Evolutionary conservation across 2,888 invertebrate species (phyloP).

Genomic region (Noctua janthe): DNA sequence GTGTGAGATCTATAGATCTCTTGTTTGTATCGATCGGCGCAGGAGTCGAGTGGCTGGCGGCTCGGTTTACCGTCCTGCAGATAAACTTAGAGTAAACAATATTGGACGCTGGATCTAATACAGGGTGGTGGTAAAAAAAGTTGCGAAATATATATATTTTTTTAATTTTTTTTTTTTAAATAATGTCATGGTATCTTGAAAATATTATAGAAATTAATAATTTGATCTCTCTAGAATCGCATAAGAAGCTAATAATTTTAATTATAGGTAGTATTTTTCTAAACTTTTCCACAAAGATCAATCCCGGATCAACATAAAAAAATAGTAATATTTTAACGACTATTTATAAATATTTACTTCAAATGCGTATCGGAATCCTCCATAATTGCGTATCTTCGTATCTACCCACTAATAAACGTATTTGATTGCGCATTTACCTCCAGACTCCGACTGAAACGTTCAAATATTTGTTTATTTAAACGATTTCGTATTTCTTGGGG

Average conservation of each 20-base stretch:
- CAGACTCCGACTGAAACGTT: slow-evolving; percentile 41
- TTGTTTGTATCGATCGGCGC: slow-evolving; percentile 72
- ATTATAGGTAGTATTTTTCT: not conserved
- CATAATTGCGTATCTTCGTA: slow-evolving; percentile 49
- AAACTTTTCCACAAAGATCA: not conserved
- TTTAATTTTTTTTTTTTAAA: not conserved
- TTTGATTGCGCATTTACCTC: slow-evolving; percentile 58
- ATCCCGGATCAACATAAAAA: slow-evolving; percentile 5
- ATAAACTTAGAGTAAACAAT: slow-evolving; percentile 70
- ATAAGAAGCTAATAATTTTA: not conserved
- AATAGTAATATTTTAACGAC: slow-evolving; percentile 4
- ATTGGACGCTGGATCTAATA: slow-evolving; percentile 57
- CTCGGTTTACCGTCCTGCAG: slow-evolving; percentile 68
- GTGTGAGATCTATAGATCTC: slow-evolving; percentile 66
- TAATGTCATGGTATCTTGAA: not conserved
- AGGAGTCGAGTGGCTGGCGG: slow-evolving; percentile 69
- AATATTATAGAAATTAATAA: not conserved
- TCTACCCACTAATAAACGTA: slow-evolving; percentile 54
- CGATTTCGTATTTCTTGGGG: slow-evolving; percentile 43
- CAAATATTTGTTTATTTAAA: slow-evolving; percentile 54
- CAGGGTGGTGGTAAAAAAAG: slow-evolving; percentile 48
- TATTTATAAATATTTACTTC: slow-evolving; percentile 62
- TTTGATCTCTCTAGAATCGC: not conserved
- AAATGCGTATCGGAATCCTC: slow-evolving; percentile 41
- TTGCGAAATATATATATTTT: too few relatives aligned